Evolutionary conservation across 2,888 invertebrate species (phyloP).

Genomic region (Halictus quadricinctus): DNA sequence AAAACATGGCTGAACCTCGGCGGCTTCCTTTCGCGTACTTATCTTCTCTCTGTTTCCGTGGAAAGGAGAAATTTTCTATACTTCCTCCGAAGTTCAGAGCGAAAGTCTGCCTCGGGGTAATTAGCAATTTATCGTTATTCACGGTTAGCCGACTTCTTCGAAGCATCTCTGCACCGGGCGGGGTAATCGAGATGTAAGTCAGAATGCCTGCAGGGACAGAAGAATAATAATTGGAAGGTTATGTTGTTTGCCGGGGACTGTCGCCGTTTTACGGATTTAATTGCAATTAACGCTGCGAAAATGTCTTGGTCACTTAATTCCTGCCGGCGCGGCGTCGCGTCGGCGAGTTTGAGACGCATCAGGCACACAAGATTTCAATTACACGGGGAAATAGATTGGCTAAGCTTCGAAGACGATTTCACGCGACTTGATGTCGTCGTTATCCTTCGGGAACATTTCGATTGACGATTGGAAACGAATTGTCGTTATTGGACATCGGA

Average conservation of each 20-base stretch:
- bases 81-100: constrained; percentile 30
- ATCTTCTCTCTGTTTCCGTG: not conserved
- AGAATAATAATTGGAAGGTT: constrained; percentile 36
- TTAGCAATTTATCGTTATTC: constrained; percentile 61
- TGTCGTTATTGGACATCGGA: too few species aligned
- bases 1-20: not conserved
- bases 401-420: not conserved
- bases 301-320: constrained; percentile 22
- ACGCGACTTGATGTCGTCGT: not conserved
- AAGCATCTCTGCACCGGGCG: constrained; percentile 24
- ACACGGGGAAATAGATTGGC: not conserved
- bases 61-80: constrained; percentile 25
- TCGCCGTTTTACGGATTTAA: constrained; percentile 38
- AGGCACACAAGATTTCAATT: constrained; percentile 14
- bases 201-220: not conserved
- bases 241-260: constrained; percentile 24
- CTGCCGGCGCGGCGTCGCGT: not conserved
- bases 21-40: not conserved
- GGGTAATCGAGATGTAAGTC: constrained; percentile 39
- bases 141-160: constrained; percentile 35
- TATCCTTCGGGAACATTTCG: not conserved
- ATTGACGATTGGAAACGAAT: not conserved
- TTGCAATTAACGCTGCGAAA: constrained; percentile 45
- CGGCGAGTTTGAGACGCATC: constrained; percentile 32
- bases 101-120: constrained; percentile 45